These are phyloP conservation scores for Charina bottae DNA, from an alignment of 2,113 vertebrate species.

Conservation along the genomic window DNA sequence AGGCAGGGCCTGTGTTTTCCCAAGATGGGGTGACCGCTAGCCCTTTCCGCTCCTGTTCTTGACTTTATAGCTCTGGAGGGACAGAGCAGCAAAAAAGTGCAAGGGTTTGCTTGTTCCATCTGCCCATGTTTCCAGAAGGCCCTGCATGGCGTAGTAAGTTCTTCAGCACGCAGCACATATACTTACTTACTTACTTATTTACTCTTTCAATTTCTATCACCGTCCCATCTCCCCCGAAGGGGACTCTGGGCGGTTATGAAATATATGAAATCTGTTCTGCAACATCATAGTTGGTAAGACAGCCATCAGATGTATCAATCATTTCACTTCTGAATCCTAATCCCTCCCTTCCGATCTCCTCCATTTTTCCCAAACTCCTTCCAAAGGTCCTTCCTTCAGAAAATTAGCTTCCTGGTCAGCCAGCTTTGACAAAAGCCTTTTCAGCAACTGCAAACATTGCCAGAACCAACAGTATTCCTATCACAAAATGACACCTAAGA, in stretches of 20 bases:
- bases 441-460: background rate
- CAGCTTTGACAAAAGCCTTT: conserved; percentile 20
- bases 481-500: background rate
- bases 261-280: too few species aligned
- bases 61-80: background rate
- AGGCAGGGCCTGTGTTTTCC: conserved; percentile 31
- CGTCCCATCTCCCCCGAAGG: too few species aligned
- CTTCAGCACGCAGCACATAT: background rate
- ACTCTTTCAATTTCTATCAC: too few species aligned
- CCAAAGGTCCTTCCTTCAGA: background rate
- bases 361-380: background rate
- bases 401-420: conserved; percentile 23
- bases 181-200: too few species aligned
- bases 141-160: background rate
- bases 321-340: background rate
- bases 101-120: background rate
- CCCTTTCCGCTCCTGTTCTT: background rate
- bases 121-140: background rate
- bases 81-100: background rate
- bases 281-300: background rate
- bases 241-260: too few species aligned
- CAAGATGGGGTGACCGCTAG: background rate
- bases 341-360: background rate
- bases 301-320: background rate
- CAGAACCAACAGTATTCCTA: background rate